Conservation (phyloP, 2,888 invertebrate genomes). For the Ochlodes sylvanus region DNA sequence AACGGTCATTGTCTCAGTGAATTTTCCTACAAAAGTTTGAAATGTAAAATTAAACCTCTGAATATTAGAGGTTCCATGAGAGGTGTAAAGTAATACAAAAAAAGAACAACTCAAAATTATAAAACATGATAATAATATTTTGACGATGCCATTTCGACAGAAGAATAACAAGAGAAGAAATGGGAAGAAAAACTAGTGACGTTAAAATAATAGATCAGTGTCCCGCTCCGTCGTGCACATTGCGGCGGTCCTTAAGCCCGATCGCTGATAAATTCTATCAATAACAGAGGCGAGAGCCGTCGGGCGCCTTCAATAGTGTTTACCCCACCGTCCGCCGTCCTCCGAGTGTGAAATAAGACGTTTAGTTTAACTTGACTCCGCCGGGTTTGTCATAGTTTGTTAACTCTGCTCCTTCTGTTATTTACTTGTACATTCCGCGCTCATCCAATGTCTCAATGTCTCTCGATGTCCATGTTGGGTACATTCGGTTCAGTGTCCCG, state of each 20-base stretch:
- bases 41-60: too few species aligned
- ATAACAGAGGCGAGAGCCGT: conserved; percentile 75
- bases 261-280: conserved; percentile 83
- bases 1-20: too few species aligned
- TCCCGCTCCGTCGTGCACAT: conserved; percentile 47
- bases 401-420: conserved; percentile 30
- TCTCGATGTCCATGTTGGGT: neutral
- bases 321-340: conserved; percentile 63
- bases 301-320: conserved; percentile 77
- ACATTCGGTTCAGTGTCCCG: neutral
- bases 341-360: conserved; percentile 62
- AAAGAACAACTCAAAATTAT: too few species aligned
- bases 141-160: too few species aligned
- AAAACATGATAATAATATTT: too few species aligned
- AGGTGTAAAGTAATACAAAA: too few species aligned
- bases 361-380: conserved; percentile 63
- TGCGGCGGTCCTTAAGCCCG: conserved; percentile 52
- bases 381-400: conserved; percentile 51
- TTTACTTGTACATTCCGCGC: conserved; percentile 15
- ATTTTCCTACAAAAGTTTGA: too few species aligned
- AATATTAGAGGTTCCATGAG: too few species aligned
- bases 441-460: neutral
- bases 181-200: too few species aligned
- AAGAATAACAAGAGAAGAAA: too few species aligned
- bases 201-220: too few species aligned